Conservation (phyloP, 2,888 invertebrate genomes). For the Cryptus viduatorius region DNA sequence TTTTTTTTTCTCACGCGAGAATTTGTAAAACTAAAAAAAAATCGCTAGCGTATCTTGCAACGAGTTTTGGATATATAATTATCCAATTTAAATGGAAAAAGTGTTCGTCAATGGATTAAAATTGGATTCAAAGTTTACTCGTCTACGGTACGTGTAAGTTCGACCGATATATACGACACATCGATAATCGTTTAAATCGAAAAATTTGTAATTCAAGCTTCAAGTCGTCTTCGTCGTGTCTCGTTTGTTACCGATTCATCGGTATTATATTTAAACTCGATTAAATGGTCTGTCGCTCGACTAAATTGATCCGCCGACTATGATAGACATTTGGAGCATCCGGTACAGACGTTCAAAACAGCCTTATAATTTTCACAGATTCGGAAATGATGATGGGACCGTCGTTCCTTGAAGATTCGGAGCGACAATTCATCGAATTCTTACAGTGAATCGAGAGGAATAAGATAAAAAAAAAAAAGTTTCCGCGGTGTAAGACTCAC, state of each 20-base stretch:
- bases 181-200: neutral
- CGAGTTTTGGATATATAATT: neutral
- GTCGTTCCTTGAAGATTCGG: slow-evolving; percentile 14
- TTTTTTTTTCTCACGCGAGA: neutral
- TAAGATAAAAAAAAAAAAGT: slow-evolving; percentile 24
- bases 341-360: neutral
- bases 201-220: neutral
- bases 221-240: neutral
- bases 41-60: neutral
- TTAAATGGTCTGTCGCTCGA: slow-evolving; percentile 7
- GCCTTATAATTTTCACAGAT: slow-evolving; percentile 38
- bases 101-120: slow-evolving; percentile 17
- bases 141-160: slow-evolving; percentile 10
- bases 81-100: neutral
- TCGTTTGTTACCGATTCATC: neutral
- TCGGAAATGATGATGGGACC: slow-evolving; percentile 24
- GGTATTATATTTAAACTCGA: neutral
- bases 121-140: neutral
- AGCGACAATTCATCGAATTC: slow-evolving; percentile 37
- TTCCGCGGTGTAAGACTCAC: neutral
- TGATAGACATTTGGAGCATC: neutral
- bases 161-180: neutral
- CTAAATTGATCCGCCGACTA: neutral
- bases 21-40: neutral
- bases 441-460: slow-evolving; percentile 29